Percentiles rank a stretch among this genome's conserved stretches.
Conservation (phyloP, 2,797 vertebrate genomes). For the Danio aesculapii region DNA sequence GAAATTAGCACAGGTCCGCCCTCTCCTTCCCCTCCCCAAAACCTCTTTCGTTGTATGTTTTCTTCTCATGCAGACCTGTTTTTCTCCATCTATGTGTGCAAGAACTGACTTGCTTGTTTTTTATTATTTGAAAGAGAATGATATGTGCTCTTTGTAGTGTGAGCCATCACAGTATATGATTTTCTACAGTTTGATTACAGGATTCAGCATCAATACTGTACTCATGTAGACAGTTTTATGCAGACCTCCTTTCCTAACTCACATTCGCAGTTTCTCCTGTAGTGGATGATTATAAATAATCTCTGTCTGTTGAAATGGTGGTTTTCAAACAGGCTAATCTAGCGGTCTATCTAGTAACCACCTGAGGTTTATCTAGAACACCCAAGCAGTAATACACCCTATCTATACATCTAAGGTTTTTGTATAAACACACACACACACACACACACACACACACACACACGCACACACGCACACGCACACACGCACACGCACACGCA, state of each 20-base stretch:
- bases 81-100: neutral
- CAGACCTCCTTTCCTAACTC: neutral
- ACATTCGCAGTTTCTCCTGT: neutral
- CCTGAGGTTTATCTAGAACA: no score
- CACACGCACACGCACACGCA: no score
- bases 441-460: no score
- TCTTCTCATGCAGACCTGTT: neutral
- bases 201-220: neutral
- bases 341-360: no score
- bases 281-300: neutral
- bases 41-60: neutral
- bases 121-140: neutral
- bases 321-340: no score
- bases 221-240: neutral
- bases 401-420: no score
- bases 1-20: conserved; percentile 23
- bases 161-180: neutral
- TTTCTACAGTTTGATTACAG: neutral
- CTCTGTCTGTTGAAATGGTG: neutral
- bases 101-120: conserved; percentile 6
- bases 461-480: no score
- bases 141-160: neutral
- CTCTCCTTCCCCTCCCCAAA: conserved; percentile 15
- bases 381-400: no score
- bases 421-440: no score